phyloP scores from a whole-genome alignment of 2,113 vertebrate genomes.

The Uria lomvia region DNA sequence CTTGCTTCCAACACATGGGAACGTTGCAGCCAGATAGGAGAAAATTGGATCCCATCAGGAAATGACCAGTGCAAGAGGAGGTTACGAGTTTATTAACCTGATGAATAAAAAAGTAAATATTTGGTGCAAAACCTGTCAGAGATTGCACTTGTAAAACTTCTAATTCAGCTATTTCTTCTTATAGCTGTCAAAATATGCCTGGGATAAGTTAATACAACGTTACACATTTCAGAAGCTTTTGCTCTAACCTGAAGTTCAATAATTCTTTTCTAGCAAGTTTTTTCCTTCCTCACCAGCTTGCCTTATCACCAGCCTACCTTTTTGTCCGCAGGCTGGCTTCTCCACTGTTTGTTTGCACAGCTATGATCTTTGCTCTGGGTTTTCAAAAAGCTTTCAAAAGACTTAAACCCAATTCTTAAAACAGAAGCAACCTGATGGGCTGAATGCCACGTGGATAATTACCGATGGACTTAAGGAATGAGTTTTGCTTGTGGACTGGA shows the following conservation, averaged over 20 bases:
- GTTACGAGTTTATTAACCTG: constrained; percentile 51
- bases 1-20: neutral
- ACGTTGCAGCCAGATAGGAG: neutral
- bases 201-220: constrained; percentile 40
- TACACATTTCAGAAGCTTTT: constrained; percentile 34
- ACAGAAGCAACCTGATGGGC: neutral
- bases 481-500: neutral
- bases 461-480: neutral
- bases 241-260: constrained; percentile 42
- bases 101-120: constrained; percentile 62
- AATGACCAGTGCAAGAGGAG: constrained; percentile 11
- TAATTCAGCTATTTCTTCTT: constrained; percentile 60
- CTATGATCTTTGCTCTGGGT: neutral
- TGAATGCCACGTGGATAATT: neutral
- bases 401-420: neutral
- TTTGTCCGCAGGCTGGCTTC: neutral
- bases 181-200: constrained; percentile 43
- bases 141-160: constrained; percentile 50
- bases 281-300: neutral
- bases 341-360: neutral
- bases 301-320: neutral
- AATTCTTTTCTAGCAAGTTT: neutral
- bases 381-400: neutral
- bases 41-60: constrained; percentile 47
- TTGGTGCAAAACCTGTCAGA: constrained; percentile 54